Conservation (phyloP, 2,113 vertebrate genomes). For the Eidolon helvum region DNA sequence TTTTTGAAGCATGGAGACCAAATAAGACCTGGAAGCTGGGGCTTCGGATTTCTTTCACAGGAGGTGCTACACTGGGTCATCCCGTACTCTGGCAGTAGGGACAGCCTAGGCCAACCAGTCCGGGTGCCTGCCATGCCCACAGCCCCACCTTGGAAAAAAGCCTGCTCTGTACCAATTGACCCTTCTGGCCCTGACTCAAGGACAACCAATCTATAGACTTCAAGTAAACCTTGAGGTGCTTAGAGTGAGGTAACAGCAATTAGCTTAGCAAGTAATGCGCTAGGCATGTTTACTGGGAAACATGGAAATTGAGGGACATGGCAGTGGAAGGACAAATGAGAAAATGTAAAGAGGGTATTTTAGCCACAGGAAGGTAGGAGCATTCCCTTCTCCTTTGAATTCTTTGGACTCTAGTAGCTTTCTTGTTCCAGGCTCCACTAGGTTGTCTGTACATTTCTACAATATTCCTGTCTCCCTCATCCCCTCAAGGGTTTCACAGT, state of each 20-base stretch:
- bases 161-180: not conserved
- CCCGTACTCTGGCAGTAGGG: not conserved
- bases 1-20: not conserved
- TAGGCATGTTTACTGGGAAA: not conserved
- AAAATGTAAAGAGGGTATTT: not conserved
- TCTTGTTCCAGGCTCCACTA: not conserved
- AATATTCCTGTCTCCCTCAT: not conserved
- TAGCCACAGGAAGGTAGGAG: not conserved
- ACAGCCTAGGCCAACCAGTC: not conserved
- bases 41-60: not conserved
- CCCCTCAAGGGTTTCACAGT: not conserved
- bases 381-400: not conserved
- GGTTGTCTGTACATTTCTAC: not conserved
- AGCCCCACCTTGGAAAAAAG: not conserved
- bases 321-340: not conserved
- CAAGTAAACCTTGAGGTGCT: not conserved
- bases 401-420: not conserved
- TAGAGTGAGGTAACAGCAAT: not conserved
- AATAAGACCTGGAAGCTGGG: not conserved
- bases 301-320: not conserved
- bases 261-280: not conserved
- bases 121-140: not conserved
- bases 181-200: too few relatives aligned
- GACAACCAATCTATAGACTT: not conserved
- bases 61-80: not conserved